These are phyloP conservation scores for Mesochorus sp. DNA, from an alignment of 2,888 invertebrate genomes.

Conservation along the genomic window DNA sequence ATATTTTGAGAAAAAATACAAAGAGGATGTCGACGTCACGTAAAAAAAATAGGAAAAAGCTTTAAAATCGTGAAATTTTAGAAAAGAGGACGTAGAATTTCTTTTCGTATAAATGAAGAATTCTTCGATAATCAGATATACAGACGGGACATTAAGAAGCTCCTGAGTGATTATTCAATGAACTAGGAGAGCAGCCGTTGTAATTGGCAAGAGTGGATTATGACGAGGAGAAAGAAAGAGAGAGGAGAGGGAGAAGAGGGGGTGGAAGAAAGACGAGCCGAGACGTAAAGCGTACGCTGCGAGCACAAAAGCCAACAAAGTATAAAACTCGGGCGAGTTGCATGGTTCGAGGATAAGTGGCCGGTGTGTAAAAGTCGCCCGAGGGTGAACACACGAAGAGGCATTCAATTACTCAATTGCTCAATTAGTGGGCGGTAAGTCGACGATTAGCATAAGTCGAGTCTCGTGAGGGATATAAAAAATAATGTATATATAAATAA, in stretches of 20 bases:
- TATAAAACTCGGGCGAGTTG: conserved; percentile 29
- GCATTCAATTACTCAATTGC: conserved; percentile 62
- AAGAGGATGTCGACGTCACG: too few species aligned
- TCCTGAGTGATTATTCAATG: too few species aligned
- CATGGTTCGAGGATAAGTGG: conserved; percentile 39
- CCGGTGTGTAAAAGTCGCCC: conserved; percentile 38
- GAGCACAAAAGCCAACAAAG: conserved; percentile 22
- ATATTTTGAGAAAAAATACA: too few species aligned
- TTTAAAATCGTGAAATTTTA: too few species aligned
- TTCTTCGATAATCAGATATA: too few species aligned
- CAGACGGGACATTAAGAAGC: too few species aligned
- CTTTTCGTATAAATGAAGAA: too few species aligned
- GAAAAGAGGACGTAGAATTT: too few species aligned
- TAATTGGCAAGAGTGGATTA: conserved; percentile 20
- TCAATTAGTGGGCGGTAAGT: conserved; percentile 63
- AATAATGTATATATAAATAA: not conserved
- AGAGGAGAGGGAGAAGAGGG: not conserved
- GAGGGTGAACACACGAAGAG: conserved; percentile 29
- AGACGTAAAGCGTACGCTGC: conserved; percentile 21
- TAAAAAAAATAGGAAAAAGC: too few species aligned
- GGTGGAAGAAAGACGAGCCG: conserved; percentile 1
- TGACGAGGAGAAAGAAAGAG: not conserved
- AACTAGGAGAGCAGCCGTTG: not conserved
- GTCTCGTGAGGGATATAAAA: not conserved
- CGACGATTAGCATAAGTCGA: conserved; percentile 62